Evolutionary conservation across 2,113 vertebrate genomes (phyloP).

Genomic region (Fulmarus glacialis): DNA sequence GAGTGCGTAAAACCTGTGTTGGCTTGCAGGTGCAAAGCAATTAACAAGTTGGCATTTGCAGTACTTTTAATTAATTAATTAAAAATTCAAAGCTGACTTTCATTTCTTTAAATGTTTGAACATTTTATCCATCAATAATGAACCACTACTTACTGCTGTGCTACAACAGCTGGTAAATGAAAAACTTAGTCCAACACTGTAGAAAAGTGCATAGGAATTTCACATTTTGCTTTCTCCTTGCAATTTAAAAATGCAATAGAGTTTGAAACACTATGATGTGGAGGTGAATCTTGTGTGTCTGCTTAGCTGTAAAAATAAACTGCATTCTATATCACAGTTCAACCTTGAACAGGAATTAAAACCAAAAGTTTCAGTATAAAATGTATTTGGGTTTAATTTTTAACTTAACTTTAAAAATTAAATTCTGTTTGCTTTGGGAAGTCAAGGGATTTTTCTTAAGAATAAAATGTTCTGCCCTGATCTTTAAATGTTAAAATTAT

Average conservation of each 20-base stretch:
- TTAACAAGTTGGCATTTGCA: conserved; percentile 98
- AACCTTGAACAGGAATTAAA: conserved; percentile 46
- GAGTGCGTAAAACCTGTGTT: conserved; percentile 88
- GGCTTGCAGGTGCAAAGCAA: conserved; percentile 96
- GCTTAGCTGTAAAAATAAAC: conserved; percentile 17
- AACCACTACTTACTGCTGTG: conserved; percentile 76
- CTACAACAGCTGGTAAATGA: conserved; percentile 76
- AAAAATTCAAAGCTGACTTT: conserved; percentile 89
- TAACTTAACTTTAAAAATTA: conserved; percentile 40
- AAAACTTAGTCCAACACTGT: conserved; percentile 53
- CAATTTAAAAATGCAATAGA: conserved; percentile 17
- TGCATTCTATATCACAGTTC: conserved; percentile 17
- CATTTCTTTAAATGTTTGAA: conserved; percentile 91
- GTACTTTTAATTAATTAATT: conserved; percentile 97
- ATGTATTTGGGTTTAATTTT: conserved; percentile 18
- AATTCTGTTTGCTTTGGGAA: conserved; percentile 39
- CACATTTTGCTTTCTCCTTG: not conserved
- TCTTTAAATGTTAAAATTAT: conserved; percentile 72
- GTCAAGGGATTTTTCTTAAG: conserved; percentile 32
- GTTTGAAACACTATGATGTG: not conserved
- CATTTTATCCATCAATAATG: conserved; percentile 86
- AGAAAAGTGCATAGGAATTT: conserved; percentile 24
- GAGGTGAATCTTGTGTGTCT: not conserved
- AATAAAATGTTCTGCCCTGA: conserved; percentile 31
- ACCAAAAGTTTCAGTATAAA: conserved; percentile 6